phyloP scores from a whole-genome alignment of 2,888 invertebrate species.

The Dasysyrphus tricinctus region DNA sequence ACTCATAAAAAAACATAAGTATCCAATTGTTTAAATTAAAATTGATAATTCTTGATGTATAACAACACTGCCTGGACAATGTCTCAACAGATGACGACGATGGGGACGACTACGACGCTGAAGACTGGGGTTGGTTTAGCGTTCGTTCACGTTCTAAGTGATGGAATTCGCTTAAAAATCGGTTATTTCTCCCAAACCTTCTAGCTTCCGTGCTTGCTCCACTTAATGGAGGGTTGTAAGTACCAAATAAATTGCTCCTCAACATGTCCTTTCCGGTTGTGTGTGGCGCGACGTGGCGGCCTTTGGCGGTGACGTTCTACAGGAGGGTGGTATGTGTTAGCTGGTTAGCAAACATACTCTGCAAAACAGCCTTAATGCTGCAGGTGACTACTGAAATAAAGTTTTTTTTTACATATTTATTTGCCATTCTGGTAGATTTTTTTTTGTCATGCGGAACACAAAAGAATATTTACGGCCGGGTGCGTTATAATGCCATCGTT shows the following conservation, averaged over 20 bases:
- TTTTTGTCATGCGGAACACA: constrained; percentile 40
- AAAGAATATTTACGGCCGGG: constrained; percentile 59
- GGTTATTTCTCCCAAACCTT: constrained; percentile 44
- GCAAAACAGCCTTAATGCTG: constrained; percentile 34
- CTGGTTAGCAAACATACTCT: constrained; percentile 36
- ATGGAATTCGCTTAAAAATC: constrained; percentile 54
- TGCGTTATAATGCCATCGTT: constrained; percentile 68
- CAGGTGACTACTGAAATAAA: constrained; percentile 45
- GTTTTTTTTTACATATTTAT: constrained; percentile 45
- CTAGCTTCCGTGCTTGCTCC: constrained; percentile 19
- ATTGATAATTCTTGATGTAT: constrained; percentile 16
- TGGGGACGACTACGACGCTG: no score
- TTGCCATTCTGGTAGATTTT: constrained; percentile 20
- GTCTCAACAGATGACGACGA: constrained; percentile 14
- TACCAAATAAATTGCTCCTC: constrained; percentile 60
- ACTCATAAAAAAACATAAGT: constrained; percentile 1
- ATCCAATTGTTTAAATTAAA: constrained; percentile 8
- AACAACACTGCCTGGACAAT: constrained; percentile 21
- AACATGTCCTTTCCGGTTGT: constrained; percentile 47
- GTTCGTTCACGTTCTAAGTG: constrained; percentile 16
- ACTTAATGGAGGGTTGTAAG: constrained; percentile 39
- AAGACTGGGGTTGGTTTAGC: background rate
- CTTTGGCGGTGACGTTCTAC: background rate
- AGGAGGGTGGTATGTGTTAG: background rate
- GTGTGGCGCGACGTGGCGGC: background rate